phyloP scores from a whole-genome alignment of 2,797 vertebrate species.

The Labroides dimidiatus region DNA sequence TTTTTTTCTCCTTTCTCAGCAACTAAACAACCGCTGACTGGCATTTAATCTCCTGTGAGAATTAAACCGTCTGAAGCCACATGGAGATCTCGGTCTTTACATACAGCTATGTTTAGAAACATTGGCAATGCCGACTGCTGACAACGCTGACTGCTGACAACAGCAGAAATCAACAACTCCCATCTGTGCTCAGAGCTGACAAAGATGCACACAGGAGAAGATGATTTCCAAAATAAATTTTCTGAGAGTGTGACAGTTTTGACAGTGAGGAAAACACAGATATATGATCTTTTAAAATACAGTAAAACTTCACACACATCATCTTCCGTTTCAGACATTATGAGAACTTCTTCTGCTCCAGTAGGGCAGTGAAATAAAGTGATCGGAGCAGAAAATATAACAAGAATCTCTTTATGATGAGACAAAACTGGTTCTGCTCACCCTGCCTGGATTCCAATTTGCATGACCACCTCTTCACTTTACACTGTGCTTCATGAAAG shows the following conservation, averaged over 20 bases:
- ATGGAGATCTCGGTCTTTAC: slow-evolving; percentile 6
- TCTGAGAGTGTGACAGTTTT: neutral
- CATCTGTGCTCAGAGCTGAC: slow-evolving; percentile 25
- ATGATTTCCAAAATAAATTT: neutral
- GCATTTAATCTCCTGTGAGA: slow-evolving; percentile 9
- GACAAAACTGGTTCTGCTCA: too few relatives aligned
- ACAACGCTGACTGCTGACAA: slow-evolving; percentile 31
- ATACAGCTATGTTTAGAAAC: slow-evolving; percentile 48
- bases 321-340: too few relatives aligned
- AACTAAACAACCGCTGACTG: neutral
- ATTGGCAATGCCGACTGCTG: slow-evolving; percentile 33
- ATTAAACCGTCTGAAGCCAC: neutral
- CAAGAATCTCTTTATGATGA: too few relatives aligned
- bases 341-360: too few relatives aligned
- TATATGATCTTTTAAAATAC: too few relatives aligned
- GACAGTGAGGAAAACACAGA: too few relatives aligned
- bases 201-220: slow-evolving; percentile 1
- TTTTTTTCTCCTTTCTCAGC: slow-evolving; percentile 21
- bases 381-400: too few relatives aligned
- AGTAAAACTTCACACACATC: too few relatives aligned
- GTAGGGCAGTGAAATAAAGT: too few relatives aligned
- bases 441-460: too few relatives aligned
- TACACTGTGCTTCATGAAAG: too few relatives aligned
- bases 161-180: slow-evolving; percentile 26
- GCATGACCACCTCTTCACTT: too few relatives aligned